Conservation (phyloP, 2,797 vertebrate genomes). For the Myotis vivesi region DNA sequence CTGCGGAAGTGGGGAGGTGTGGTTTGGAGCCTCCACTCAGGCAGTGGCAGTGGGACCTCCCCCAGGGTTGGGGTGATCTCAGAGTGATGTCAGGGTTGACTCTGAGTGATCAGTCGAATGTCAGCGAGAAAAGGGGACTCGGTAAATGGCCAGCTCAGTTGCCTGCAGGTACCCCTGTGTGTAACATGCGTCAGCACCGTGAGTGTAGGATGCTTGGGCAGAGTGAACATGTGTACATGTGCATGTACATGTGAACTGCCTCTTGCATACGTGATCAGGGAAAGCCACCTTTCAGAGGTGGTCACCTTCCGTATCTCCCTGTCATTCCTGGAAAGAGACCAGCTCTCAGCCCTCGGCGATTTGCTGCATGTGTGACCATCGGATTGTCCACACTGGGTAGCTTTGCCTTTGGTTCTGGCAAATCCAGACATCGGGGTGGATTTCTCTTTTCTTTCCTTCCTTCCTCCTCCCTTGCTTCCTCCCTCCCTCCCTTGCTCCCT, state of each 20-base stretch:
- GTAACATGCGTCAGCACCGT: rapidly evolving
- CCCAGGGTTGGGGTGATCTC: background rate
- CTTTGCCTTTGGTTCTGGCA: background rate
- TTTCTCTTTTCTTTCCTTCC: background rate
- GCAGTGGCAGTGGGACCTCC: too few species aligned
- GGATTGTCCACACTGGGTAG: background rate
- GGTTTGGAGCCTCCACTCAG: background rate
- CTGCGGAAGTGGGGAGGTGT: background rate
- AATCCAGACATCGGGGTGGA: background rate
- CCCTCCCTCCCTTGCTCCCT: background rate
- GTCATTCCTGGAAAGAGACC: background rate
- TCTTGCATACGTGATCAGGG: rapidly evolving
- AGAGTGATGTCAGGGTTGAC: background rate
- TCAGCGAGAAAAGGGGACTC: background rate
- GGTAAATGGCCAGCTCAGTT: background rate
- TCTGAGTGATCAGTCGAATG: background rate
- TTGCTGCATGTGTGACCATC: background rate
- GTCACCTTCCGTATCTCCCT: background rate
- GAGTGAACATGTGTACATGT: background rate
- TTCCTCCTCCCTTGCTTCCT: background rate
- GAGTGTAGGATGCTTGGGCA: background rate
- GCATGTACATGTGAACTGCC: rapidly evolving
- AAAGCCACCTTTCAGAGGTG: background rate
- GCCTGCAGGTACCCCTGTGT: background rate
- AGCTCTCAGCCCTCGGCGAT: background rate